Evolutionary conservation across 2,888 invertebrate genomes (phyloP).

Genomic region (Drosophila seclusa): DNA sequence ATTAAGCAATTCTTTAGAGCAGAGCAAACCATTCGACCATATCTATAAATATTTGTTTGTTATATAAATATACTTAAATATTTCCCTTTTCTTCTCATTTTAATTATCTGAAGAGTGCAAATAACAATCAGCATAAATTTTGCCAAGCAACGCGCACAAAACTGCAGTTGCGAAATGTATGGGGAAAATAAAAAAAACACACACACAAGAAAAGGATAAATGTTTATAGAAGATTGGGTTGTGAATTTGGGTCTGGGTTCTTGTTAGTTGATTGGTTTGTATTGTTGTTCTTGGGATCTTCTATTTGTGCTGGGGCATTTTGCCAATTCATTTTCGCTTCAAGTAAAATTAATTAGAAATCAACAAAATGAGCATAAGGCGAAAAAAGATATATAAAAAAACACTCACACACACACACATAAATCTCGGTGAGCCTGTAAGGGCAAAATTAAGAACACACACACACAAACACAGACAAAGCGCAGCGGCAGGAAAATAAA

Average conservation of each 20-base stretch:
- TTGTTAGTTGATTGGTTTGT: conserved; percentile 14
- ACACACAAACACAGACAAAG: conserved; percentile 25
- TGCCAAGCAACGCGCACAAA: conserved; percentile 5
- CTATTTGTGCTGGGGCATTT: conserved; percentile 58
- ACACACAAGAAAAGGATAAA: conserved; percentile 14
- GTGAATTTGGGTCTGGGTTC: not conserved
- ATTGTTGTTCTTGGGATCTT: conserved; percentile 25
- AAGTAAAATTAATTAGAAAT: conserved; percentile 74
- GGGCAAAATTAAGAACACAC: conserved; percentile 31
- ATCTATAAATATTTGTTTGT: conserved; percentile 12
- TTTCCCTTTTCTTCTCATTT: conserved; percentile 18
- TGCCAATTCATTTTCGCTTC: conserved; percentile 75
- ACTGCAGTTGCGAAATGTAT: conserved; percentile 38
- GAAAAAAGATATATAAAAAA: conserved; percentile 21
- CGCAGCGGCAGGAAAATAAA: conserved; percentile 10
- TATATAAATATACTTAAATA: not conserved
- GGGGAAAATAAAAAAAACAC: not conserved
- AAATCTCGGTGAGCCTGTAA: conserved; percentile 50
- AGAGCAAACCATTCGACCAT: not conserved
- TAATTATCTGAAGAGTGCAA: conserved; percentile 53
- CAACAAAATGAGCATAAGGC: conserved; percentile 68
- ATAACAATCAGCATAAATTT: conserved; percentile 48
- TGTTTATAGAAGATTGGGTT: conserved; percentile 13
- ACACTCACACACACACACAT: conserved; percentile 36
- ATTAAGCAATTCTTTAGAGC: not conserved